phyloP scores from a whole-genome alignment of 2,797 vertebrate genomes.

The Heteromormyrus szaboi region DNA sequence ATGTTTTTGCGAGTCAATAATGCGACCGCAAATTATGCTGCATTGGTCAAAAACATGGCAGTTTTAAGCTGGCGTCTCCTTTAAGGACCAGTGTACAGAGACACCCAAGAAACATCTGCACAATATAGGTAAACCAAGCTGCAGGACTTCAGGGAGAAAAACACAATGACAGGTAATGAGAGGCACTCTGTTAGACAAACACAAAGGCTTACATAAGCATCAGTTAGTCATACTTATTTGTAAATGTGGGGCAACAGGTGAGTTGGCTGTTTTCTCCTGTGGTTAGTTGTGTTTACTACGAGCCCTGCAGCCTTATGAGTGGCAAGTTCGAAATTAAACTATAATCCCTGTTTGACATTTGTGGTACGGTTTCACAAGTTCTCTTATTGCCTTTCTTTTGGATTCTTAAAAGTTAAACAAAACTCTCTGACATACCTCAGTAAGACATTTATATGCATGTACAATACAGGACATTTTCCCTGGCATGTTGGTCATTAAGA shows the following conservation, averaged over 20 bases:
- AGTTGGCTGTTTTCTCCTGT: background rate
- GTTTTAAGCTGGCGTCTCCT: background rate
- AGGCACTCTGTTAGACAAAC: background rate
- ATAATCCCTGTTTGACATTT: constrained; percentile 20
- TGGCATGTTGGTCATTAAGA: background rate
- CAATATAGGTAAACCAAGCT: background rate
- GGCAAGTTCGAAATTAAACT: constrained; percentile 7
- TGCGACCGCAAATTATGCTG: too few species aligned
- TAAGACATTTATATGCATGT: constrained; percentile 17
- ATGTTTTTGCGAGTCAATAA: background rate
- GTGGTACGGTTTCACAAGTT: background rate
- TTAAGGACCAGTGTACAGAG: background rate
- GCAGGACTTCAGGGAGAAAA: background rate
- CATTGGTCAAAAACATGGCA: background rate
- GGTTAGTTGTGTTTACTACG: background rate
- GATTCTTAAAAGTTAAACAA: constrained; percentile 12
- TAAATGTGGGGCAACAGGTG: background rate
- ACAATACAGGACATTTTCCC: constrained; percentile 5
- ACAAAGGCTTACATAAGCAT: background rate
- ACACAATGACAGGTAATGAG: background rate
- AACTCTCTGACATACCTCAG: background rate
- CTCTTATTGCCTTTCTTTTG: background rate
- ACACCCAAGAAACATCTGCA: background rate
- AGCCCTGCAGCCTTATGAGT: background rate
- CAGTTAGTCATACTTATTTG: background rate